phyloP scores from a whole-genome alignment of 2,888 invertebrate genomes.

The Dione vanillae region DNA sequence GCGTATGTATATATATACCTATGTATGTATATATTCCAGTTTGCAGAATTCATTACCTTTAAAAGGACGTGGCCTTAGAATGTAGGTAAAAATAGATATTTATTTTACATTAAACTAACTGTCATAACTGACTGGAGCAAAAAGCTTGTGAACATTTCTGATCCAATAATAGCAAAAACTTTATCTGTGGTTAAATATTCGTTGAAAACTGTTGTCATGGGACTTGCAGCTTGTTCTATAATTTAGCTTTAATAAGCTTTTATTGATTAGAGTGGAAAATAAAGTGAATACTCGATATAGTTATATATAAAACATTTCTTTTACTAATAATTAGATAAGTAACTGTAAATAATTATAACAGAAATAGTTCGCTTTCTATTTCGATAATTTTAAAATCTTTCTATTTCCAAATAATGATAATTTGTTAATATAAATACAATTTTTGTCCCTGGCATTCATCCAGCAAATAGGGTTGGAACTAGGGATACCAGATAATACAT shows the following conservation, averaged over 20 bases:
- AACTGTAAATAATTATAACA: constrained; percentile 49
- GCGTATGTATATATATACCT: constrained; percentile 3
- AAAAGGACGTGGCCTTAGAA: constrained; percentile 17
- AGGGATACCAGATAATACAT: neutral
- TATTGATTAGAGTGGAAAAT: neutral
- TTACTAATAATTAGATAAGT: too few relatives aligned
- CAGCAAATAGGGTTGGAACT: constrained; percentile 15
- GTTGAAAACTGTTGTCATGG: neutral
- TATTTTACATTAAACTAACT: constrained; percentile 8
- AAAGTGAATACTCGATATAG: neutral
- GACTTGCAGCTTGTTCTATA: neutral
- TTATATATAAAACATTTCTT: constrained; percentile 1
- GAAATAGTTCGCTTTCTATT: constrained; percentile 13
- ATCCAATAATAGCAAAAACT: neutral
- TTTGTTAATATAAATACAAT: constrained; percentile 26
- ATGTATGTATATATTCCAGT: constrained; percentile 5
- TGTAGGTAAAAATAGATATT: constrained; percentile 17
- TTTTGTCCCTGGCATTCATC: constrained; percentile 31
- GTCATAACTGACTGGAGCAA: constrained; percentile 7
- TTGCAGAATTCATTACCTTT: constrained; percentile 20
- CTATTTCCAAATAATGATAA: constrained; percentile 31
- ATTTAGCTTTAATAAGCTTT: neutral
- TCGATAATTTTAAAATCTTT: constrained; percentile 27
- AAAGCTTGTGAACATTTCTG: constrained; percentile 6
- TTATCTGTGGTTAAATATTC: neutral